Conservation (phyloP, 2,113 vertebrate genomes). For the Eclectus roratus region DNA sequence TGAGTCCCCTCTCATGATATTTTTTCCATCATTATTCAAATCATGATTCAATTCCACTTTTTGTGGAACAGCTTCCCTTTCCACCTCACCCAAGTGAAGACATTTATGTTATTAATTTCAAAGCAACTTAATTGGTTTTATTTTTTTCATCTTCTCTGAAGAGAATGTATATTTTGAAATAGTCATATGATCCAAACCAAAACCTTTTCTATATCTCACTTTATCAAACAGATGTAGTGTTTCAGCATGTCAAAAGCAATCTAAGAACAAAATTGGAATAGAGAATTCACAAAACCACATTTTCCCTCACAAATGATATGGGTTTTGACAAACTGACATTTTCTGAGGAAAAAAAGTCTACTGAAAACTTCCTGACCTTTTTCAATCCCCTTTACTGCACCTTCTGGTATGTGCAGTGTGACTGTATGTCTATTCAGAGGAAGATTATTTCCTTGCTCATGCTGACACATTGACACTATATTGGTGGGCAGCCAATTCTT, state of each 20-base stretch:
- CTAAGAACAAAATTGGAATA: neutral
- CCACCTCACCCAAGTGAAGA: neutral
- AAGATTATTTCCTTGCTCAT: neutral
- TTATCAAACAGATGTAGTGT: neutral
- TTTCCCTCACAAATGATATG: neutral
- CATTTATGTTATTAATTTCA: neutral
- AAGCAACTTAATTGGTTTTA: neutral
- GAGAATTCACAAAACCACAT: neutral
- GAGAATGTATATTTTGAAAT: neutral
- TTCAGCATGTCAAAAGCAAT: neutral
- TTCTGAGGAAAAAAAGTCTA: neutral
- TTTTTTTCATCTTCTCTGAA: neutral
- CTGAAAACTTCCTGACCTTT: neutral
- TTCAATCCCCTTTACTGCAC: neutral
- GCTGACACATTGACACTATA: neutral
- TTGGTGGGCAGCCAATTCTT: neutral
- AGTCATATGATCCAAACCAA: neutral
- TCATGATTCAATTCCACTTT: neutral
- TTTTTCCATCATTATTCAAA: neutral
- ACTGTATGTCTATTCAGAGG: neutral
- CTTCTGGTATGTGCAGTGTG: neutral
- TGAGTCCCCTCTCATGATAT: neutral
- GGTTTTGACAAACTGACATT: neutral
- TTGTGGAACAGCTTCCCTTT: neutral
- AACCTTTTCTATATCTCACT: neutral